Conservation (phyloP, 2,113 vertebrate genomes). For the Nothobranchius furzeri region DNA sequence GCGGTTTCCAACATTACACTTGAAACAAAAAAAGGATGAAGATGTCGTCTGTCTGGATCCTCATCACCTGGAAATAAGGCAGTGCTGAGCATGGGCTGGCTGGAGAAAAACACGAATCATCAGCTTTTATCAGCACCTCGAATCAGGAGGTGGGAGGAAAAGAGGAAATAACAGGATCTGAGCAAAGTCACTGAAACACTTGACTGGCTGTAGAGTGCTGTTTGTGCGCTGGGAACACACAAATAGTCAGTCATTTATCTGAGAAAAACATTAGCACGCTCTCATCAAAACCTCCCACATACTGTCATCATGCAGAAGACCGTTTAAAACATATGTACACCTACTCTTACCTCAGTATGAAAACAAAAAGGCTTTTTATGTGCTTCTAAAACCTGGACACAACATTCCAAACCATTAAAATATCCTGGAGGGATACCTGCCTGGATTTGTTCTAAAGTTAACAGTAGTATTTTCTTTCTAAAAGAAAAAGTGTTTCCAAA, state of each 20-base stretch:
- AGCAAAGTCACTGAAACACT: conserved; percentile 8
- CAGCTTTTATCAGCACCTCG: conserved; percentile 40
- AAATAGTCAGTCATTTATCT: conserved; percentile 1
- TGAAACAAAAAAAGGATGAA: conserved; percentile 20
- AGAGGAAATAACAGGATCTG: conserved; percentile 33
- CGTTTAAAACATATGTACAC: no score
- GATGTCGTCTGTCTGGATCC: conserved; percentile 14
- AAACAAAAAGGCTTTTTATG: no score
- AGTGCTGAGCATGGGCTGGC: conserved; percentile 3
- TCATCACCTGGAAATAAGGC: conserved; percentile 28
- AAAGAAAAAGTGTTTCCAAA: no score
- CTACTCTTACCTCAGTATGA: no score
- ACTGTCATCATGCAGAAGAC: neutral
- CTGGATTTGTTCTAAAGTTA: no score
- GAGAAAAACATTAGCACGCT: neutral
- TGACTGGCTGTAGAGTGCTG: neutral
- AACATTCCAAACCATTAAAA: no score
- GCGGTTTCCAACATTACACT: conserved; percentile 33
- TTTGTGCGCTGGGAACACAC: neutral
- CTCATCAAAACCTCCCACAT: neutral
- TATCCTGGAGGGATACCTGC: no score
- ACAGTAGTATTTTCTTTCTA: no score
- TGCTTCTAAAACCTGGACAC: no score
- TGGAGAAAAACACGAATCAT: conserved; percentile 38
- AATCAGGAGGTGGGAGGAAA: conserved; percentile 51